Evolutionary conservation across 2,113 vertebrate genomes (phyloP), one percentile per base, ranked within the genome.

Genomic region (Channa argus): DNA sequence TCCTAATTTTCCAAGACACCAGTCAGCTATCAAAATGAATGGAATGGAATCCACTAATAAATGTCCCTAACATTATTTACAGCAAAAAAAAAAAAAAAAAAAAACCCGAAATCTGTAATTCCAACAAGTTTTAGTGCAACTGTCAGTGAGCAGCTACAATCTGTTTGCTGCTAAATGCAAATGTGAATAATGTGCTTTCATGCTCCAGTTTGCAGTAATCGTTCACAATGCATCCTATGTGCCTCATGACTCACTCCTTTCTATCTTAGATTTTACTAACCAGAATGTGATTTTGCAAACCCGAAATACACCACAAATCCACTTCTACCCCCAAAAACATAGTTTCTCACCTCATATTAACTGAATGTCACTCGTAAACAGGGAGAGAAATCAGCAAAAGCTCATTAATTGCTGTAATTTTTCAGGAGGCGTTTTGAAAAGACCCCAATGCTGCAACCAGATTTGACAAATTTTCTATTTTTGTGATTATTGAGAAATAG

Each of bases 171-270:
- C 75, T 61, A 70, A 75, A 85, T 81, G 45, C 75, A 47, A 82
- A 81, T 63, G 71, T 49, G 60, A 69, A 63, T 83, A 87, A 85
- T 78, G 63, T 67, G 37, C 78, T 84, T 84, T 88, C 77, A 88
- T 37, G 79, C 87, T 85, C 87, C 78, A 89, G 70, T 91, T 88
- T 56, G 65, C 70, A 51, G 46, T 49, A 72, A 84, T 85, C 62
- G 63, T 24, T 80, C 59, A 73, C 83, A 83, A 75, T 69, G 46
- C 74, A 38, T 60, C 64, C 44, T 67, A 64, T 51, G 41, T 13
- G 10, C 52, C 53, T 68, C 63, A 14, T 85, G 83, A 85, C 55
- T 79, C 77, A 77, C 54, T 59, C 34, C 24, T 9, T 76, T 84
- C 64, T 74, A 53, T 72, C 49, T 70, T 34, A 36, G 5, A 80